Percentiles rank a stretch among this genome's conserved stretches.
Conservation (phyloP, 2,888 invertebrate genomes). For the Sycophila texana region DNA sequence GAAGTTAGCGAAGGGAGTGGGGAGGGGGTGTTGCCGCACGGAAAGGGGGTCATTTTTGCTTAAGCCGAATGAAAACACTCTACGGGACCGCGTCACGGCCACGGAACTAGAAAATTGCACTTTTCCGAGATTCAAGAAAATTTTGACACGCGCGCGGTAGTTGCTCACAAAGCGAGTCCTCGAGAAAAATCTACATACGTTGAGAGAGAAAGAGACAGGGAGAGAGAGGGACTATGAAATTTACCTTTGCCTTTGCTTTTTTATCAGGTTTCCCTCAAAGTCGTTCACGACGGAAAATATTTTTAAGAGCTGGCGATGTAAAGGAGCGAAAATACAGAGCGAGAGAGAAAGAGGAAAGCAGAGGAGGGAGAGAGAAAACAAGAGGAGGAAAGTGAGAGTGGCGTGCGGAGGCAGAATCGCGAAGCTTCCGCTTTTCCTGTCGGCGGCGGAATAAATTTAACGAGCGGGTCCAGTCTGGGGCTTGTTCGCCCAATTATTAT, state of each 20-base stretch:
- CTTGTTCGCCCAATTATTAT: conserved; percentile 24
- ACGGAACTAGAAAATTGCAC: conserved; percentile 41
- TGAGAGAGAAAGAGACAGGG: not conserved
- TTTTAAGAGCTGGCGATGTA: not conserved
- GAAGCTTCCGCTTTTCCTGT: conserved; percentile 9
- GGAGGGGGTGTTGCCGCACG: not conserved
- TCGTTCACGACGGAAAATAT: not conserved
- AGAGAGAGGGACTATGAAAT: not conserved
- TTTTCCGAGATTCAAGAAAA: conserved; percentile 11
- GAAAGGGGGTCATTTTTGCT: conserved; percentile 4
- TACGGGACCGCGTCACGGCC: not conserved
- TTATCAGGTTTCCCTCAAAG: not conserved
- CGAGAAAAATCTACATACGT: not conserved
- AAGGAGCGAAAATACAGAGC: not conserved
- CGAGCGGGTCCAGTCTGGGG: not conserved
- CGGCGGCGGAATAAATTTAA: conserved; percentile 28
- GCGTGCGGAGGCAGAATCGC: not conserved
- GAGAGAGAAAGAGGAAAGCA: not conserved
- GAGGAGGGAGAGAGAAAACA: not conserved
- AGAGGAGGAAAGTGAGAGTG: not conserved
- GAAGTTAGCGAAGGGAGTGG: conserved; percentile 12
- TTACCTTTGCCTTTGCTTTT: not conserved
- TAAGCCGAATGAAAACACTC: not conserved
- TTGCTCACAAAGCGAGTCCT: not conserved
- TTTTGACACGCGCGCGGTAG: not conserved